Percentiles rank a stretch among this genome's conserved stretches.
Evolutionary conservation across 2,888 invertebrate genomes (phyloP).

Genomic region (Bembecia ichneumoniformis): DNA sequence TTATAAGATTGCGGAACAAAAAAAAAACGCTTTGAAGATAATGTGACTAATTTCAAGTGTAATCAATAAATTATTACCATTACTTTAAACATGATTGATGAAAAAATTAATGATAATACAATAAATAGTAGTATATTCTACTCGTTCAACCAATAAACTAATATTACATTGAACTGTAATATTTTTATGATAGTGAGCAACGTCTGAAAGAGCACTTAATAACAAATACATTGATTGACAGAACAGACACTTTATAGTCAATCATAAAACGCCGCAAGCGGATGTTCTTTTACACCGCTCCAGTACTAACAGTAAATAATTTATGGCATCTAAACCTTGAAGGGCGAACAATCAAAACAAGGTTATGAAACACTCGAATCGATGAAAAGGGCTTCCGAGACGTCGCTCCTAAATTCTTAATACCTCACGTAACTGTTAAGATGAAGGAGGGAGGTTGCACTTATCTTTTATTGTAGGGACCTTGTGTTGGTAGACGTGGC

Average conservation of each 20-base stretch:
- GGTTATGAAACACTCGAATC: conserved; percentile 23
- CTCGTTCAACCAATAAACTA: no score
- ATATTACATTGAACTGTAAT: no score
- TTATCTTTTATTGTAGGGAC: conserved; percentile 60
- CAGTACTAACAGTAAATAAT: not conserved
- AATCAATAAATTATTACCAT: no score
- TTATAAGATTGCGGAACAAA: no score
- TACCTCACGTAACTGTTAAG: conserved; percentile 69
- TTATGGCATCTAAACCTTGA: conserved; percentile 10
- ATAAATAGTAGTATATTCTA: no score
- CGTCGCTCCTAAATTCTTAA: conserved; percentile 65
- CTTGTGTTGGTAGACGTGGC: conserved; percentile 26
- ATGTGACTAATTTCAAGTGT: no score
- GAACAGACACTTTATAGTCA: not conserved
- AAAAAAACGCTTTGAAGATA: no score
- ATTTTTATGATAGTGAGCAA: no score
- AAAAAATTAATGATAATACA: no score
- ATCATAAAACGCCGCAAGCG: not conserved
- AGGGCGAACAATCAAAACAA: conserved; percentile 13
- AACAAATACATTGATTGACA: not conserved
- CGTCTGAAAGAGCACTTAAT: not conserved
- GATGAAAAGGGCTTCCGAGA: conserved; percentile 28
- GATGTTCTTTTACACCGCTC: not conserved
- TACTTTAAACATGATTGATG: no score
- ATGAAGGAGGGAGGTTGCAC: conserved; percentile 50